Evolutionary conservation across 2,797 vertebrate species (phyloP).

Genomic region (Microctenopoma steveboyesi): DNA sequence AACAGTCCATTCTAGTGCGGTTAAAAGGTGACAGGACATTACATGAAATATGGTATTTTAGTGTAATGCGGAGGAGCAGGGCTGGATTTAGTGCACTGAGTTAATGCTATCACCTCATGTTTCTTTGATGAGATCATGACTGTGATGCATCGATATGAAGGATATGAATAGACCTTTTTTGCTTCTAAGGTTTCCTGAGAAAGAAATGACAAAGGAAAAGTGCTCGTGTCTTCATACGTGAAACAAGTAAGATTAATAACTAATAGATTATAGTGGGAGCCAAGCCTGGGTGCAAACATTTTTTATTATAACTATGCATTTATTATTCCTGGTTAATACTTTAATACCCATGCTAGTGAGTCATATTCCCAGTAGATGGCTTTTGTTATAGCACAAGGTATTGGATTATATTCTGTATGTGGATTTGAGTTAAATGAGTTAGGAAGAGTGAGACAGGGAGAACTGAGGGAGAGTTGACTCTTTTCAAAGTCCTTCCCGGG

Average conservation of each 20-base stretch:
- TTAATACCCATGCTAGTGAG: slow-evolving; percentile 39
- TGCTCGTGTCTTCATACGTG: slow-evolving; percentile 48
- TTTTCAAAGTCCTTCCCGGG: slow-evolving; percentile 63
- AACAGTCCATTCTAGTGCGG: slow-evolving; percentile 43
- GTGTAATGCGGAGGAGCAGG: slow-evolving; percentile 49
- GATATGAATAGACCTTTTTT: slow-evolving; percentile 78
- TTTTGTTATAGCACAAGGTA: slow-evolving; percentile 61
- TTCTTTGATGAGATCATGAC: slow-evolving; percentile 81
- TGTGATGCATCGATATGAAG: slow-evolving; percentile 66
- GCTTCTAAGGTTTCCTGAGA: slow-evolving; percentile 54
- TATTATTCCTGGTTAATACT: slow-evolving; percentile 59
- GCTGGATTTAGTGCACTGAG: slow-evolving; percentile 72
- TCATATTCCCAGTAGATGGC: slow-evolving; percentile 50
- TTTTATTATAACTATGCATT: slow-evolving; percentile 52
- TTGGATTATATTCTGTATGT: slow-evolving; percentile 22
- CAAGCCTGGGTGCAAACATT: slow-evolving; percentile 41
- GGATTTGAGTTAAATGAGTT: slow-evolving; percentile 44
- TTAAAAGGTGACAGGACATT: slow-evolving; percentile 57
- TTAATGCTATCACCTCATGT: slow-evolving; percentile 78
- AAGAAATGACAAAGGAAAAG: slow-evolving; percentile 47
- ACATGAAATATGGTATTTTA: slow-evolving; percentile 72
- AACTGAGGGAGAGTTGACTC: slow-evolving; percentile 61
- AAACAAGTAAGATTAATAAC: slow-evolving; percentile 59
- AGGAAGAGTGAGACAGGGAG: slow-evolving; percentile 48
- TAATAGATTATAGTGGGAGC: slow-evolving; percentile 57